These are phyloP conservation scores for Camelus bactrianus DNA, from an alignment of 2,113 vertebrate species.

Conservation along the genomic window DNA sequence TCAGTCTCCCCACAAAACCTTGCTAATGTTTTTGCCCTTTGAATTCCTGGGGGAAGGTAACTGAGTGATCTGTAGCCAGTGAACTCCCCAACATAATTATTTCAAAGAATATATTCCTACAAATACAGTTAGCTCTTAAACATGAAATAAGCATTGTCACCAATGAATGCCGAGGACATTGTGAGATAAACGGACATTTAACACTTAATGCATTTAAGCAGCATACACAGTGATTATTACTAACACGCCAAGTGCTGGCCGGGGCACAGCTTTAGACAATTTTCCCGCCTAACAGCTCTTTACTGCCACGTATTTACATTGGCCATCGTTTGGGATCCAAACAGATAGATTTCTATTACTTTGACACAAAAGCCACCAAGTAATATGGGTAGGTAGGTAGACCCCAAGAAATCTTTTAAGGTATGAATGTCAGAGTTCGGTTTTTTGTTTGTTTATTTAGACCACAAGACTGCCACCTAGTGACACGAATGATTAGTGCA, in stretches of 20 bases:
- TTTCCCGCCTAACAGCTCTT: not conserved
- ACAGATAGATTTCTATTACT: not conserved
- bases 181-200: not conserved
- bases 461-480: constrained; percentile 69
- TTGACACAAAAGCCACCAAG: not conserved
- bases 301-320: not conserved
- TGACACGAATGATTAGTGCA: constrained; percentile 24
- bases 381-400: not conserved
- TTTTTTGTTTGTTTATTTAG: not conserved
- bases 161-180: not conserved
- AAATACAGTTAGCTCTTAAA: not conserved
- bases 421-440: not conserved
- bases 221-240: not conserved
- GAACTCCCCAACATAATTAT: not conserved
- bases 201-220: not conserved
- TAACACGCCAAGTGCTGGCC: not conserved
- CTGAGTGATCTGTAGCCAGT: not conserved
- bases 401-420: not conserved
- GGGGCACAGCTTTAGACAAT: not conserved
- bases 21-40: too few species aligned
- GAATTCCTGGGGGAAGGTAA: not conserved
- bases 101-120: not conserved
- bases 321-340: not conserved
- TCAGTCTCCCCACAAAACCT: too few species aligned
- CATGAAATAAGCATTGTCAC: not conserved